phyloP scores from a whole-genome alignment of 2,113 vertebrate genomes.

The Microcebus murinus region DNA sequence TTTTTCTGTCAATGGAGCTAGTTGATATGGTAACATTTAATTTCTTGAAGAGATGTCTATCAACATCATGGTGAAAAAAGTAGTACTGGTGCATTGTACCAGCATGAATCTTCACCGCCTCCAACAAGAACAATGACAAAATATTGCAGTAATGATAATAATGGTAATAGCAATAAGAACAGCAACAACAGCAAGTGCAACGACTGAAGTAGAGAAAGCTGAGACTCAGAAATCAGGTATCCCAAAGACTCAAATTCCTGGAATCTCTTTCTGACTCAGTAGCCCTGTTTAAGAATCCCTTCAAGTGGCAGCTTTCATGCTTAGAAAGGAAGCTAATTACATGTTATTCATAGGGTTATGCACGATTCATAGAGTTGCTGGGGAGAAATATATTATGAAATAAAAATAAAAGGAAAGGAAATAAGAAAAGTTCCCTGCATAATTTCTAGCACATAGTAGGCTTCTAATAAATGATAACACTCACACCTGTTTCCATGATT shows the following conservation, averaged over 20 bases:
- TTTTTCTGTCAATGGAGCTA: constrained; percentile 24
- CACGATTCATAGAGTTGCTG: not conserved
- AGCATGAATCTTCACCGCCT: not conserved
- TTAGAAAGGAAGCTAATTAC: not conserved
- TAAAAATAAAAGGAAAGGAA: not conserved
- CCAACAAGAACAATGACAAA: not conserved
- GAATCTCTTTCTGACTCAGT: constrained; percentile 7
- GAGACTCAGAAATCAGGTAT: not conserved
- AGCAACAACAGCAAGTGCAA: too few relatives aligned
- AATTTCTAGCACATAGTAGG: not conserved
- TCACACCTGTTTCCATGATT: not conserved
- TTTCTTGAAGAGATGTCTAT: constrained; percentile 46
- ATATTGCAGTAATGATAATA: not conserved
- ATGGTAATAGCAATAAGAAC: not conserved
- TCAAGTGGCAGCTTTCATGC: not conserved
- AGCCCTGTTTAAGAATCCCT: not conserved
- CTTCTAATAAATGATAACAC: not conserved
- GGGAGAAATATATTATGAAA: not conserved
- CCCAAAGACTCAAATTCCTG: not conserved
- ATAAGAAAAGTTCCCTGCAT: not conserved
- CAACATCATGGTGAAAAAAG: not conserved
- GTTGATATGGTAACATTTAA: constrained; percentile 35
- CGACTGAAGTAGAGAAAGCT: not conserved
- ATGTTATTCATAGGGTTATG: not conserved
- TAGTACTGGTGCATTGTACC: not conserved